phyloP scores from a whole-genome alignment of 1,140 invertebrate species.

The Araneus ventricosus region DNA sequence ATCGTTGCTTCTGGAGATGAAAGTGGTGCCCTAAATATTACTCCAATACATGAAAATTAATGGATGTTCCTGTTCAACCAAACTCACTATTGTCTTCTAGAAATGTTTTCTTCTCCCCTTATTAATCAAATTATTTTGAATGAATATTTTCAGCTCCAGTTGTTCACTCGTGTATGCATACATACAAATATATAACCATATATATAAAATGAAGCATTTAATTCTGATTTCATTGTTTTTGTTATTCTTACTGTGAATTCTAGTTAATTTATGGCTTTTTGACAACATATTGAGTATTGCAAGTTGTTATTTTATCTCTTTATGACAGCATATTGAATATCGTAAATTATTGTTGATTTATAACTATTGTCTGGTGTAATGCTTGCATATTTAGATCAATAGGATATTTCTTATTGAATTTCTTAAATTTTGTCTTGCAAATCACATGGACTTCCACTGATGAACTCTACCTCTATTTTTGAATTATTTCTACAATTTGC shows the following conservation, averaged over 20 bases:
- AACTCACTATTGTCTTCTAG: background rate
- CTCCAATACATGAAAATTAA: background rate
- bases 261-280: background rate
- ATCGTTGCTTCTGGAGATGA: conserved; percentile 75
- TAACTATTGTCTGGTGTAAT: background rate
- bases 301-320: too few relatives aligned
- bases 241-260: background rate
- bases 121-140: background rate
- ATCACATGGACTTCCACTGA: background rate
- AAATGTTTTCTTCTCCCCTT: background rate
- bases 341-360: background rate
- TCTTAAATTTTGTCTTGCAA: background rate
- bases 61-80: background rate
- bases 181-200: background rate
- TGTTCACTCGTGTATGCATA: background rate
- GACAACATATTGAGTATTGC: too few relatives aligned
- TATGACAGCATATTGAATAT: background rate
- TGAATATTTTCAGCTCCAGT: background rate
- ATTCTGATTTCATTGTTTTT: background rate
- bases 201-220: background rate
- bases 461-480: conserved; percentile 27
- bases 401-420: background rate
- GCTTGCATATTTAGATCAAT: background rate
- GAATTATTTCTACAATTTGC: background rate
- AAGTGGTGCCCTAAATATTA: conserved; percentile 74